These are phyloP conservation scores for Scaptomyza pallida DNA, from an alignment of 1,140 invertebrate genomes.

Conservation along the genomic window DNA sequence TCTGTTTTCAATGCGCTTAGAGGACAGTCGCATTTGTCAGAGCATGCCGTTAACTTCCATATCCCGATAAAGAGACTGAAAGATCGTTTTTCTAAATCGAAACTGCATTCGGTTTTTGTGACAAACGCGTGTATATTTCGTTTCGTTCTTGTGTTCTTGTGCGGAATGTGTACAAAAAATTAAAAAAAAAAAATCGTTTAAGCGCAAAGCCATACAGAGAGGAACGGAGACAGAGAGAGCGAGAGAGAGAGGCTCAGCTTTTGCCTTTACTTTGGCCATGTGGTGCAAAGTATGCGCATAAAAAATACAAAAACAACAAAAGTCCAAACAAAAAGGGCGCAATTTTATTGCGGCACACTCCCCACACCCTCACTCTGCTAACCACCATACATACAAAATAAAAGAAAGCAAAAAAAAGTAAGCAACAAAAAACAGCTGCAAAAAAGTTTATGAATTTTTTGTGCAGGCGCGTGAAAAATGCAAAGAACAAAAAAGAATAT, in stretches of 20 bases:
- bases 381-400: conserved; percentile 11
- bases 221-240: too few relatives aligned
- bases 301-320: too few relatives aligned
- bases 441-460: conserved; percentile 83
- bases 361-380: conserved; percentile 29
- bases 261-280: conserved; percentile 57
- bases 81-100: conserved; percentile 27
- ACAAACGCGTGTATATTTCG: conserved; percentile 47
- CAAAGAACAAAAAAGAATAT: conserved; percentile 49
- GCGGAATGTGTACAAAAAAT: conserved; percentile 40
- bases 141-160: conserved; percentile 17
- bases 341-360: conserved; percentile 80
- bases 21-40: conserved; percentile 68
- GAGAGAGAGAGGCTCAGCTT: background rate
- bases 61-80: conserved; percentile 12
- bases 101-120: conserved; percentile 47
- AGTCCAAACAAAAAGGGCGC: conserved; percentile 70
- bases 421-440: conserved; percentile 46
- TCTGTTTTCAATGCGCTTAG: conserved; percentile 71
- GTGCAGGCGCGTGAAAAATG: conserved; percentile 81
- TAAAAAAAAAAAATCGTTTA: conserved; percentile 56
- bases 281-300: conserved; percentile 81
- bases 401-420: conserved; percentile 23
- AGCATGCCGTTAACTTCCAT: conserved; percentile 52
- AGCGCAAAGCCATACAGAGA: conserved; percentile 42